phyloP scores from a whole-genome alignment of 23 tunicate species.

The Corella eumyota region DNA sequence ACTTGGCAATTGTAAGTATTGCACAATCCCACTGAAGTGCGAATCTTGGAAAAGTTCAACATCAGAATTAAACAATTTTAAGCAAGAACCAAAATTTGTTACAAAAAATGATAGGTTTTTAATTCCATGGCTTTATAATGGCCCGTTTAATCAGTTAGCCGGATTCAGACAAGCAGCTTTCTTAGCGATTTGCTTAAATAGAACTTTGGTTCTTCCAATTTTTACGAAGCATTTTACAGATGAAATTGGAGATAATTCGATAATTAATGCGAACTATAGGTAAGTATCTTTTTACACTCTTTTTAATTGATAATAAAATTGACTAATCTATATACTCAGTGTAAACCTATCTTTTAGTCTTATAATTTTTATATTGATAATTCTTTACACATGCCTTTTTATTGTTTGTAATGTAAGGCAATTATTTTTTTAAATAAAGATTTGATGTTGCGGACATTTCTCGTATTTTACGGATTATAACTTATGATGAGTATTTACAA shows the following conservation, averaged over 20 bases:
- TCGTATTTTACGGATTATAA: no score
- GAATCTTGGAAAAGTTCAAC: no score
- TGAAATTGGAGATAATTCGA: background rate
- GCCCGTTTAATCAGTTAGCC: slow-evolving; percentile 20
- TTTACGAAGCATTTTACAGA: slow-evolving; percentile 28
- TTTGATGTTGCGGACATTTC: no score
- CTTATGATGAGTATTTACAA: no score
- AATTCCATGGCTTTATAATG: slow-evolving; percentile 29
- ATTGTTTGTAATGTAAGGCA: no score
- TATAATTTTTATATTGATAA: no score
- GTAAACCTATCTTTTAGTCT: no score
- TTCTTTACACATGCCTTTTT: no score
- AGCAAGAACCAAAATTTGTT: slow-evolving; percentile 1
- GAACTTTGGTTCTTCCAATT: slow-evolving; percentile 17
- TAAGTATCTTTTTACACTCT: background rate
- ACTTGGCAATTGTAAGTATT: background rate
- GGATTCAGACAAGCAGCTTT: slow-evolving; percentile 31
- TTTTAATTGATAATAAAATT: no score
- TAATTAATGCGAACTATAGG: slow-evolving; percentile 18
- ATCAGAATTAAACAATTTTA: no score
- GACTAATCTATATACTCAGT: background rate
- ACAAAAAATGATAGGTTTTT: slow-evolving; percentile 1
- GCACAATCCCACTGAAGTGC: background rate
- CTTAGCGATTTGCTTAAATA: slow-evolving; percentile 11
- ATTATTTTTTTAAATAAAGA: no score